Base-by-base conservation (phyloP, 2,888 invertebrate genomes). In the Caenorhabditis sp. region DNA sequence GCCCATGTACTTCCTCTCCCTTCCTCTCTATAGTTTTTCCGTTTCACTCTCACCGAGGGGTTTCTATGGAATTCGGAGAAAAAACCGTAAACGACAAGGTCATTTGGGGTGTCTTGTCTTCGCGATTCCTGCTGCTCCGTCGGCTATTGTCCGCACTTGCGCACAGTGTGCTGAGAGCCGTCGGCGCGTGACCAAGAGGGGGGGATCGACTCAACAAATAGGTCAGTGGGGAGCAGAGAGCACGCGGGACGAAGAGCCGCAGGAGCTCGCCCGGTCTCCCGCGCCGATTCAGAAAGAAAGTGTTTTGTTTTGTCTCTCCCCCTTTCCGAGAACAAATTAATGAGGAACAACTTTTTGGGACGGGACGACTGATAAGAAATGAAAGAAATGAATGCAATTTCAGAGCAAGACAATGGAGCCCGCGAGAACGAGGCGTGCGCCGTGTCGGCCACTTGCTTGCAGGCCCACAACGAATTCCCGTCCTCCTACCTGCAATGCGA, bases 401-500 rank as follows among this genome's bases (percentile, higher is more conserved):
- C 78, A 86, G 87, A 87, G 56, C 86, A 86, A 76, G 87, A 87
- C 75, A 73, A 82, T 59, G 79, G 77, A 52, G 88, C 88, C 46
- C 82, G 83, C 41, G 87, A 86, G 62, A 78, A 80, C 46, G 85
- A 79, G 24, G 59, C 78, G 15, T 88, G 88, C 66, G 81, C 82
- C 50, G 84, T 82, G 48, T 83, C 85, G 39, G 87, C 86, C 39
- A 87, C 85, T 24, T 88, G 88, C 66, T 86, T 88, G 53, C 88
- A 88, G 73, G 80, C 85, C 45, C 83, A 87, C 73, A 68, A 79
- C 62, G 84, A 84, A 45, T 78, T 86, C 62, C 82, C 82, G 35
- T 80, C 81, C 45, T 73, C 83, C 35, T 88, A 86, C 65, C 78
- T 88, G 48, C 88, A 88, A 79, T 88, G 88, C 79, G 87, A 88